Evolutionary conservation across 2,888 invertebrate genomes (phyloP).

Genomic region (Crocallis elinguaria): DNA sequence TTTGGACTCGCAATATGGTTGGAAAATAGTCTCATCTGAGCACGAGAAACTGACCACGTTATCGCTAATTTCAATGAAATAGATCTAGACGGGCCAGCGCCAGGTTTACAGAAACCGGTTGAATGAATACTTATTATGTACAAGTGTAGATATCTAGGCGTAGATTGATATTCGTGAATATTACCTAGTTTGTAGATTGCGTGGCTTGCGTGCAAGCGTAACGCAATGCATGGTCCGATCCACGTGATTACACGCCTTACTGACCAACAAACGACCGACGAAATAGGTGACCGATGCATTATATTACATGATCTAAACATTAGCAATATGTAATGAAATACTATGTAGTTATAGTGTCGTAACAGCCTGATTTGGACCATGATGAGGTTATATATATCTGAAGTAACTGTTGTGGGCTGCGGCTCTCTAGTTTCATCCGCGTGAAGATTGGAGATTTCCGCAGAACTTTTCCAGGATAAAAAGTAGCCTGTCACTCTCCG

Average conservation of each 20-base stretch:
- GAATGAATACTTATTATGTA: background rate
- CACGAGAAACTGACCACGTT: constrained; percentile 2
- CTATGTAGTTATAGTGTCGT: no score
- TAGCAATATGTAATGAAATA: no score
- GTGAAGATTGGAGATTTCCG: no score
- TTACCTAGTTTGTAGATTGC: constrained; percentile 38
- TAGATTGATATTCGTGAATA: constrained; percentile 42
- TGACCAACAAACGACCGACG: constrained; percentile 69
- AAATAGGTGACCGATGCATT: constrained; percentile 47
- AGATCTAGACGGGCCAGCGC: background rate
- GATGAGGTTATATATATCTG: no score
- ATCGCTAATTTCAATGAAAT: background rate
- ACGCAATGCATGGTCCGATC: constrained; percentile 65
- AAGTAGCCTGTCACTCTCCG: no score
- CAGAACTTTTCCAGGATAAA: no score
- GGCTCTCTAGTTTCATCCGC: no score
- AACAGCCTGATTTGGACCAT: no score
- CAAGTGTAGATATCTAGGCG: background rate
- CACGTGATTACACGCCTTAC: constrained; percentile 70
- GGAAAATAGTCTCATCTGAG: constrained; percentile 16
- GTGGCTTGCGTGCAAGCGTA: constrained; percentile 61
- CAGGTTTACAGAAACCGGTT: background rate
- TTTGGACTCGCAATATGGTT: constrained; percentile 15
- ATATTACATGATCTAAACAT: no score
- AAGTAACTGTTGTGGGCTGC: no score